Evolutionary conservation across 2,888 invertebrate species (phyloP), one percentile per base, ranked within the genome.

Genomic region (Ornithoptera alexandrae): DNA sequence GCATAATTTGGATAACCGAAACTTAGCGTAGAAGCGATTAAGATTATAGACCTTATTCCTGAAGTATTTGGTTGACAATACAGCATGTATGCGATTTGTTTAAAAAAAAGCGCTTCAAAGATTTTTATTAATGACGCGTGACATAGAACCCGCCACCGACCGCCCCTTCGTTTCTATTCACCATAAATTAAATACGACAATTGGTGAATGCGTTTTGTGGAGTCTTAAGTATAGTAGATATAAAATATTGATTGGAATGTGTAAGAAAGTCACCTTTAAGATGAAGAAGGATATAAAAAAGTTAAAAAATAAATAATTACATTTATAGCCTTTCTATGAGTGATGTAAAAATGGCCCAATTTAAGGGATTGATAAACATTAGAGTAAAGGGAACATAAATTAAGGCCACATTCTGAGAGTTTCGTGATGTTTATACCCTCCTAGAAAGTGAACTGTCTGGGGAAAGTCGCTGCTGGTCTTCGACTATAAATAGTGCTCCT

Each of bases 71-170:
- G 64, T 71, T 46, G 39, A 69, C 66, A 73, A 68, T 74, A 53
- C 63, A 24, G 62, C 18, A 42, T 24, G 4, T 39, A 57, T n/a
- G 24, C 53, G n/a, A 18, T 18, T 61, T 69, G 53, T 57, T 61
- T 12, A 74, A 75, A 76, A 75, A 62, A 65, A 60, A 36, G 22
- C 65, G 18, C 71, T 18, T 70, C 72, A 73, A 75, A 77, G 72
- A 77, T 73, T 78, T 46, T 82, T 79, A 84, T 86, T 86, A 87
- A 88, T 85, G 84, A 83, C 72, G 81, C 81, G 84, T 85, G 86
- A 87, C 86, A 87, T 82, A 81, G 77, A 78, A 84, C 81, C 79
- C 81, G 85, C 85, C 86, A 83, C 86, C 83, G 84, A 79, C 82
- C 82, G 82, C 79, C 83, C 79, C 77, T 72, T 72, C 77, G 77